These are phyloP conservation scores for Acrocyrtus sp. DNA, from an alignment of 2,888 invertebrate species.

Conservation along the genomic window DNA sequence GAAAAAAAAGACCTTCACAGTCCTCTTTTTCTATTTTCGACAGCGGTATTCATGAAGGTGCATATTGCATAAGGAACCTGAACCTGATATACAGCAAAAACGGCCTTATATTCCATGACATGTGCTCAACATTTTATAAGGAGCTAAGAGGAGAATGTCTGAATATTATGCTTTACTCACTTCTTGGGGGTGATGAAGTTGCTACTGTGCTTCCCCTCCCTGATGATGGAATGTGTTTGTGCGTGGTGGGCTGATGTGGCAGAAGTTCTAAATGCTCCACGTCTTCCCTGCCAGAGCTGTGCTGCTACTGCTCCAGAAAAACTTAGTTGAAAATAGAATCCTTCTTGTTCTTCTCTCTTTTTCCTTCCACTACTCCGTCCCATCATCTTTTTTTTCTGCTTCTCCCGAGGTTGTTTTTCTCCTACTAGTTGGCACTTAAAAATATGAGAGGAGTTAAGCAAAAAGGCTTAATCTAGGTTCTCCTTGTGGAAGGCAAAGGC, in stretches of 20 bases:
- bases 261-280: not conserved
- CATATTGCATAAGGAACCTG: not conserved
- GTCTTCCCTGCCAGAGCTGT: not conserved
- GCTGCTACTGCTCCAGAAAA: conserved; percentile 27
- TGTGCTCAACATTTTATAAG: too few species aligned
- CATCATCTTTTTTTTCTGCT: not conserved
- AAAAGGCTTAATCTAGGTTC: not conserved
- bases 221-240: conserved; percentile 12
- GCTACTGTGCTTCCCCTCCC: not conserved
- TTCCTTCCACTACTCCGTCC: too few species aligned
- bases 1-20: too few species aligned
- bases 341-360: conserved; percentile 1
- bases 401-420: too few species aligned
- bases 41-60: not conserved
- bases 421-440: not conserved
- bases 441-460: not conserved
- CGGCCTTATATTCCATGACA: too few species aligned
- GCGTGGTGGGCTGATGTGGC: conserved; percentile 1
- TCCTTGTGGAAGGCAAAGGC: conserved; percentile 9
- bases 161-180: not conserved
- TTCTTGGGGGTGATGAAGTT: conserved; percentile 16
- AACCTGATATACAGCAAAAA: too few species aligned
- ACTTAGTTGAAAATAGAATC: conserved; percentile 29
- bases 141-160: too few species aligned
- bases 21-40: too few species aligned